Evolutionary conservation across 2,113 vertebrate species (phyloP).

Genomic region (Nycticebus coucang): DNA sequence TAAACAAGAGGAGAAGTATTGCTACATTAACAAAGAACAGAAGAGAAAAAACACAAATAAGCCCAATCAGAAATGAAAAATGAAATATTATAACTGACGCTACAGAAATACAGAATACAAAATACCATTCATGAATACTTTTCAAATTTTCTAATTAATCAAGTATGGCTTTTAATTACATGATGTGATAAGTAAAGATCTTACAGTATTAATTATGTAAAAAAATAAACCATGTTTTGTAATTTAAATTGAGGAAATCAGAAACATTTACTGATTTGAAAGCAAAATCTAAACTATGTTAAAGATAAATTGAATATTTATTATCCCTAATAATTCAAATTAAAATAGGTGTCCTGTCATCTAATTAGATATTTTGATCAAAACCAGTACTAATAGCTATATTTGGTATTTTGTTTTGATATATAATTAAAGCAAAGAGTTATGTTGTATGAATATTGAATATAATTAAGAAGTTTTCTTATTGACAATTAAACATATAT

Average conservation of each 20-base stretch:
- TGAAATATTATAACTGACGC: too few relatives aligned
- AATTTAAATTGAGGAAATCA: not conserved
- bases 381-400: not conserved
- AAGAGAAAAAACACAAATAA: too few relatives aligned
- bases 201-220: not conserved
- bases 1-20: too few relatives aligned
- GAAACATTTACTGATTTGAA: not conserved
- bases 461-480: not conserved
- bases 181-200: not conserved
- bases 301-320: not conserved
- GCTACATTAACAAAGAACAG: too few relatives aligned
- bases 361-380: not conserved
- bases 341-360: not conserved
- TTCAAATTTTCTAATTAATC: not conserved
- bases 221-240: not conserved
- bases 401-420: slow-evolving; percentile 8
- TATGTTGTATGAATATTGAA: not conserved
- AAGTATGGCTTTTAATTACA: not conserved
- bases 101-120: too few relatives aligned
- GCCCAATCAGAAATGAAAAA: too few relatives aligned
- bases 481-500: not conserved
- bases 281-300: not conserved
- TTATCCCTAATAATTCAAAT: not conserved
- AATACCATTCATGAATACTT: not conserved
- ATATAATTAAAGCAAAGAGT: not conserved